Evolutionary conservation across 2,888 invertebrate species (phyloP).

Genomic region (Cosmorhoe ocellata): DNA sequence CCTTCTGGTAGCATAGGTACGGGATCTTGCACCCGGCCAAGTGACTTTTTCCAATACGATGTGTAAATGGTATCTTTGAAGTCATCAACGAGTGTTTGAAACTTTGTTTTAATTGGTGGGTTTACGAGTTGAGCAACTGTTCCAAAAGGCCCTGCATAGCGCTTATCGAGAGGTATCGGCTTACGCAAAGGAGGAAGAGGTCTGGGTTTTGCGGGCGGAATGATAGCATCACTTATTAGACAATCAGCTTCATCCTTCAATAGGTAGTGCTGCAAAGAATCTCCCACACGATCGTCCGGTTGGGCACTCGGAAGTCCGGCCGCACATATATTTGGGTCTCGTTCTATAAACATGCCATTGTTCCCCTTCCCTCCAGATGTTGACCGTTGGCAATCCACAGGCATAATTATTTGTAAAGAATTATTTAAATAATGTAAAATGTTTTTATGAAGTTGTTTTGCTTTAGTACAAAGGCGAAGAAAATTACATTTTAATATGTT

Average conservation of each 20-base stretch:
- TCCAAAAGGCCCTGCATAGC: slow-evolving; percentile 52
- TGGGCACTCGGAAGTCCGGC: slow-evolving; percentile 66
- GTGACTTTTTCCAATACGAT: slow-evolving; percentile 65
- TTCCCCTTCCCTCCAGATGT: slow-evolving; percentile 72
- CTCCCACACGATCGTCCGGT: slow-evolving; percentile 47
- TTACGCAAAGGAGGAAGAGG: slow-evolving; percentile 56
- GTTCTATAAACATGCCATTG: slow-evolving; percentile 61
- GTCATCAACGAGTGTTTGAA: slow-evolving; percentile 59
- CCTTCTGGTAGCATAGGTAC: slow-evolving; percentile 68
- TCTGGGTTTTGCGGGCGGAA: slow-evolving; percentile 52
- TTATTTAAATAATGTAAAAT: slow-evolving; percentile 9
- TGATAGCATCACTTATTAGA: slow-evolving; percentile 59
- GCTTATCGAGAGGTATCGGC: slow-evolving; percentile 53
- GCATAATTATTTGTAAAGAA: slow-evolving; percentile 46
- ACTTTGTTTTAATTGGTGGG: slow-evolving; percentile 62
- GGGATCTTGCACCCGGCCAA: slow-evolving; percentile 56
- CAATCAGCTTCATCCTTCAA: slow-evolving; percentile 67
- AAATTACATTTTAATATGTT: no score
- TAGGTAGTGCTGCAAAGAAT: slow-evolving; percentile 58
- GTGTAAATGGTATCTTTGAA: slow-evolving; percentile 61
- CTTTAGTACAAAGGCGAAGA: no score
- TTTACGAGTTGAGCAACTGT: slow-evolving; percentile 52
- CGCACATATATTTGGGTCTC: slow-evolving; percentile 62
- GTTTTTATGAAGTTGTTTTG: no score
- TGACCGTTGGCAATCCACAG: slow-evolving; percentile 55